These are phyloP conservation scores for Alexandromys fortis DNA, from an alignment of 2,113 vertebrate species.

Conservation along the genomic window DNA sequence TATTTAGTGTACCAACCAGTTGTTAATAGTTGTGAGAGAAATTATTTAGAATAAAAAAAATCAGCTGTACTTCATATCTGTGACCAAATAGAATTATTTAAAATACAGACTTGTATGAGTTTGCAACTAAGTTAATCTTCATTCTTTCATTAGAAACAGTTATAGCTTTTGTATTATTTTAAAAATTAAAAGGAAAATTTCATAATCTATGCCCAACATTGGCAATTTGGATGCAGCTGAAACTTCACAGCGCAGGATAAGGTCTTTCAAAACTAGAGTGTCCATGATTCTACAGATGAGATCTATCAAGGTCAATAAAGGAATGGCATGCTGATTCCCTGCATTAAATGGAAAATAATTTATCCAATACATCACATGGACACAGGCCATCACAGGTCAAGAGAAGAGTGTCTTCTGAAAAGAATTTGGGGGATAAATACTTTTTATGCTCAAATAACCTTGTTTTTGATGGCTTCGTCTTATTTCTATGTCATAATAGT, in stretches of 20 bases:
- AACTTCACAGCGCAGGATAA: not conserved
- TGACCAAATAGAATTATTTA: not conserved
- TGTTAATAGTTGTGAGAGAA: not conserved
- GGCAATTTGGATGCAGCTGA: not conserved
- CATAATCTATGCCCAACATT: not conserved
- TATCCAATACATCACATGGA: slow-evolving; percentile 40
- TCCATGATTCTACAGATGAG: slow-evolving; percentile 22
- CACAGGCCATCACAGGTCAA: slow-evolving; percentile 31
- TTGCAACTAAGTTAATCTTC: not conserved
- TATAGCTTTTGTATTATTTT: not conserved
- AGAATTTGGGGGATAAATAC: not conserved
- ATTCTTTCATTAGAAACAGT: not conserved
- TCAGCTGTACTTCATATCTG: not conserved
- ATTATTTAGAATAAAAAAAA: not conserved
- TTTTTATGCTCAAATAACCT: slow-evolving; percentile 43
- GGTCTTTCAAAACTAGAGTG: not conserved
- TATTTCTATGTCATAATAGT: not conserved
- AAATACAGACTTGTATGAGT: not conserved
- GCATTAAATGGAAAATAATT: slow-evolving; percentile 62
- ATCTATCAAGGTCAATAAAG: slow-evolving; percentile 53
- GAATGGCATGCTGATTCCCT: not conserved
- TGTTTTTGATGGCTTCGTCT: slow-evolving; percentile 65
- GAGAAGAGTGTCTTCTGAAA: not conserved
- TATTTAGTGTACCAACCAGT: not conserved
- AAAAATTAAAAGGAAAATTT: not conserved